Base-by-base conservation (phyloP, 2,888 invertebrate genomes). In the Tolmerus cingulatus region DNA sequence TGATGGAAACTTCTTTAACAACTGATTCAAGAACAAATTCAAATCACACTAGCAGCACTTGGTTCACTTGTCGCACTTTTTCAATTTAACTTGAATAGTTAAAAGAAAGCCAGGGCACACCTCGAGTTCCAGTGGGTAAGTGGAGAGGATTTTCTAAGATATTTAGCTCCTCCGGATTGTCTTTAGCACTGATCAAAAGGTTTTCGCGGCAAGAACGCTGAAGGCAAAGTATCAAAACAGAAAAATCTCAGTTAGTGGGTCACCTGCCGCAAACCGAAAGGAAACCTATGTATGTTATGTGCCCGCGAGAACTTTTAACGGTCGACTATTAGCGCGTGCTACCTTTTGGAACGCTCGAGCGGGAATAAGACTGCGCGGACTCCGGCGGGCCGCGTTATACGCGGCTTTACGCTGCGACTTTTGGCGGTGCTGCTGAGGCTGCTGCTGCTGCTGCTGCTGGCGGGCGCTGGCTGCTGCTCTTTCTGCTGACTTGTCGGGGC, bases 291-390 rank as follows among this genome's bases (percentile, higher is more conserved):
- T n/a, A n/a, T n/a, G n/a, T n/a, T n/a, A 66, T 81, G 23, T 66
- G 66, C 12, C 66, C 55, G 57, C 57, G 57, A 82, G 82, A 82
- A 82, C n/a, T 55, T 82, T 82, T 81, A 82, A 57, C 57, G 37
- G 46, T 78, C 46, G 66, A 19, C 81, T 57, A 34, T 51, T 46
- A 81, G 43, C 87, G 87, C 66, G 78, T 88, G 87, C 81, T 87
- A 51, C 43, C 87, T 85, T 76, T 82, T 86, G 84, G 55, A 87
- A 79, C 79, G 87, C 86, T 87, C 86, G 85, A 87, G 82, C 77
- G 85, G 87, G 86, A 88, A 88, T 87, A 88, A 82, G 27, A 37
- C 82, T 82, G 40, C 57, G 66, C 82, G 55, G 37, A 37, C 82
- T 57, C 57, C 23, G 16, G 27, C 51, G 55, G 19, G 46, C 79